These are phyloP conservation scores for Apostichopus californicus DNA, from an alignment of 35 echinoderm and acorn worm genomes.

Conservation along the genomic window DNA sequence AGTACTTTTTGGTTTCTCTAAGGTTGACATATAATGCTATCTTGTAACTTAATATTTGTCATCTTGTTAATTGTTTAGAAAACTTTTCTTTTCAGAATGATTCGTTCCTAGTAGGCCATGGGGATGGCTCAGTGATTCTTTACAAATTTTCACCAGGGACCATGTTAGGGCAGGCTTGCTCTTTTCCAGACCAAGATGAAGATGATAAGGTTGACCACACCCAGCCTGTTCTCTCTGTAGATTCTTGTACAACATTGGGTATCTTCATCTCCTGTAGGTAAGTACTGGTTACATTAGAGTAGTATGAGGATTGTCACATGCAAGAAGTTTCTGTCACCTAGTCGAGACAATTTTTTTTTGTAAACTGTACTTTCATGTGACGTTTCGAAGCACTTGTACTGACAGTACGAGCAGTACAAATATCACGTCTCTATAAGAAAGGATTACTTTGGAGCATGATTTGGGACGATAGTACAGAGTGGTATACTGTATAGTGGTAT, in stretches of 20 bases:
- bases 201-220: slow-evolving; percentile 66
- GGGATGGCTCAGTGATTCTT: slow-evolving; percentile 67
- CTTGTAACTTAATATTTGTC: background rate
- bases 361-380: too few relatives aligned
- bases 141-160: slow-evolving; percentile 28
- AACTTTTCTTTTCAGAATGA: slow-evolving; percentile 67
- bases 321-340: too few relatives aligned
- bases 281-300: background rate
- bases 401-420: too few relatives aligned
- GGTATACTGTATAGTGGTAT: too few relatives aligned
- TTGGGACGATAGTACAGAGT: too few relatives aligned
- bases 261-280: slow-evolving; percentile 95
- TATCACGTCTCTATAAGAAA: too few relatives aligned
- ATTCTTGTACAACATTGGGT: slow-evolving; percentile 61
- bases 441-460: too few relatives aligned
- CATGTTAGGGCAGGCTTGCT: background rate
- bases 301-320: too few relatives aligned
- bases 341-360: too few relatives aligned
- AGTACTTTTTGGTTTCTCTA: too few relatives aligned
- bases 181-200: background rate
- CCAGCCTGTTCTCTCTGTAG: slow-evolving; percentile 67
- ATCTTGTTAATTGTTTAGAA: background rate
- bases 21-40: too few relatives aligned
- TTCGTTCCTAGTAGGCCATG: slow-evolving; percentile 76
- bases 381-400: too few relatives aligned